A percentile compares a stretch with the other conserved stretches of the same genome.
Evolutionary conservation across 1,140 invertebrate species (phyloP).

Genomic region (Atta texana): DNA sequence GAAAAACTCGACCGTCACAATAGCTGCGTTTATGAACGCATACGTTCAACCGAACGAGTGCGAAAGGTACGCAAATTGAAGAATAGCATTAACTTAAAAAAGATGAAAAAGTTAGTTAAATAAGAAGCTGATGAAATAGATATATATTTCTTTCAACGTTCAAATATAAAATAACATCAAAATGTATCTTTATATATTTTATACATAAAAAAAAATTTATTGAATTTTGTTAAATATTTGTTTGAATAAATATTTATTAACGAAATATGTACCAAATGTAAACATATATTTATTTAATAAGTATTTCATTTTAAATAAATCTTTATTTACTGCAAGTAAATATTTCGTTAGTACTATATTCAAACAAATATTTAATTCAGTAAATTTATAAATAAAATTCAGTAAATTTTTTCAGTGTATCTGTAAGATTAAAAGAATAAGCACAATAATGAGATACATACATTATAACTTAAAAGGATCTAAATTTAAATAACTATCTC

Average conservation of each 20-base stretch:
- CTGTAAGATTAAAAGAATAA: background rate
- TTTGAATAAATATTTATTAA: no score
- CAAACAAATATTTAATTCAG: no score
- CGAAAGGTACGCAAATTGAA: conserved; percentile 43
- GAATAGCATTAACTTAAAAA: conserved; percentile 39
- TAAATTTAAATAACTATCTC: background rate
- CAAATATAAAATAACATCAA: background rate
- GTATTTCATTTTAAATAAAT: no score
- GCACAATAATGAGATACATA: background rate
- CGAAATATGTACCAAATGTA: background rate
- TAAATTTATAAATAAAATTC: no score
- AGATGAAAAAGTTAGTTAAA: background rate
- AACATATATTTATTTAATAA: no score
- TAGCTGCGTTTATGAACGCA: conserved; percentile 56
- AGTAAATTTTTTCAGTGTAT: no score
- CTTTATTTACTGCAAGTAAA: no score
- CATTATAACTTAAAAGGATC: background rate
- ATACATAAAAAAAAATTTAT: no score
- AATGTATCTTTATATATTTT: background rate
- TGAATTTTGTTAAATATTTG: no score
- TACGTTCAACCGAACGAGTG: conserved; percentile 26
- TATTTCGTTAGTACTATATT: no score
- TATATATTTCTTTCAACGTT: background rate
- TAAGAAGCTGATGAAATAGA: background rate
- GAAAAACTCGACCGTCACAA: conserved; percentile 67